phyloP scores from a whole-genome alignment of 2,888 invertebrate genomes.

The Andrena marginata region DNA sequence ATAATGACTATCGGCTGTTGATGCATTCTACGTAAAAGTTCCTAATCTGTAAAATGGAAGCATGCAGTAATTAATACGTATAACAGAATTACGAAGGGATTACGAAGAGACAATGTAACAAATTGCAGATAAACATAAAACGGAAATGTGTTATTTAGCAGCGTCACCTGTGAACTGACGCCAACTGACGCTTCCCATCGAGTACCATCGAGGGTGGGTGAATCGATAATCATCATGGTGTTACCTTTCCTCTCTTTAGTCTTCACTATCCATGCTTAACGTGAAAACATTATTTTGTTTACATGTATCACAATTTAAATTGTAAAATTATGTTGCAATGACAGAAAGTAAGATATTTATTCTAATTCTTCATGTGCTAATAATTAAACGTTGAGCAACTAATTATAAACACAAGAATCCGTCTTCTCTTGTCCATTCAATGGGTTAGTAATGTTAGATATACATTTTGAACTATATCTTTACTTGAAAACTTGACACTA shows the following conservation, averaged over 20 bases:
- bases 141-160: too few species aligned
- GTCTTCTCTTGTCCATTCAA: background rate
- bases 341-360: constrained; percentile 49
- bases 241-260: constrained; percentile 20
- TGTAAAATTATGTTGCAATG: constrained; percentile 54
- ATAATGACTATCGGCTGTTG: too few species aligned
- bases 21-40: too few species aligned
- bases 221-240: too few species aligned
- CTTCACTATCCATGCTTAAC: constrained; percentile 39
- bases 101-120: too few species aligned
- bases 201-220: too few species aligned
- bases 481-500: background rate
- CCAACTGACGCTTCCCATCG: too few species aligned
- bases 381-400: background rate
- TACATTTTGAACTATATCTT: background rate
- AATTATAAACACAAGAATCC: background rate
- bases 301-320: constrained; percentile 58
- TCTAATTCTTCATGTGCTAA: constrained; percentile 11
- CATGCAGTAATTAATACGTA: too few species aligned
- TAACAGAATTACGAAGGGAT: too few species aligned
- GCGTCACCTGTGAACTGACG: too few species aligned
- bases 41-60: too few species aligned
- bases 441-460: background rate
- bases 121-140: too few species aligned
- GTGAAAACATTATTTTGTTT: constrained; percentile 56